Conservation (phyloP, 2,888 invertebrate genomes). For the Anticlea derivata region DNA sequence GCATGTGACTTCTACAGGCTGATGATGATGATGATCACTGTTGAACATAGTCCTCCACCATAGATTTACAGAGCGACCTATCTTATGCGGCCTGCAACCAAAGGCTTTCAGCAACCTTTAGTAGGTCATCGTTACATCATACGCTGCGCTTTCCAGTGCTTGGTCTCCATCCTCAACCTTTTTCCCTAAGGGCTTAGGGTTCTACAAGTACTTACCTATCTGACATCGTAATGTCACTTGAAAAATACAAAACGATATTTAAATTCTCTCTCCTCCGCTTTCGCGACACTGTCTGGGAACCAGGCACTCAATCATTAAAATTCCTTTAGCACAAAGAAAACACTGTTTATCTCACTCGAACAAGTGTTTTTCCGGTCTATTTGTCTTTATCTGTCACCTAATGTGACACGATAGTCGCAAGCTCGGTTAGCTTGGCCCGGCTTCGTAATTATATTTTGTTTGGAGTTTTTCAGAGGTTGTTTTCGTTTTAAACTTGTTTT, state of each 20-base stretch:
- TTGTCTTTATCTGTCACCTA: conserved; percentile 79
- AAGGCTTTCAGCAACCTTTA: too few species aligned
- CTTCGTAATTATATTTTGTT: conserved; percentile 34
- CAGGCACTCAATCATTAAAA: conserved; percentile 74
- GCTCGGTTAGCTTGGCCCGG: conserved; percentile 72
- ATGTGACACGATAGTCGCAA: conserved; percentile 78
- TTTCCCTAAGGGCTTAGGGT: too few species aligned
- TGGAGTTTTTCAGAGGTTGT: conserved; percentile 26
- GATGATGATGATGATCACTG: too few species aligned
- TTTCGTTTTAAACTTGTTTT: conserved; percentile 16
- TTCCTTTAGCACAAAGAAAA: conserved; percentile 65
- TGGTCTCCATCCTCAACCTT: too few species aligned
- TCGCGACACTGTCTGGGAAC: conserved; percentile 12
- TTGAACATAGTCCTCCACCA: too few species aligned
- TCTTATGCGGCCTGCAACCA: too few species aligned
- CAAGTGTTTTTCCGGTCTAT: conserved; percentile 79
- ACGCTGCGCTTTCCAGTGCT: too few species aligned
- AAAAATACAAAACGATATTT: conserved; percentile 4
- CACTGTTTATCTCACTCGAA: conserved; percentile 70
- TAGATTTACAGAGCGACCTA: too few species aligned
- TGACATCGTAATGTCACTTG: too few species aligned
- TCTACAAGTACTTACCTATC: too few species aligned
- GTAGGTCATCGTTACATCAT: too few species aligned
- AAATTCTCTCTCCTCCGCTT: conserved; percentile 5
- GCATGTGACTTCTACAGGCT: too few species aligned